These are phyloP conservation scores for Microchrysa polita DNA, from an alignment of 2,888 invertebrate genomes.

Conservation along the genomic window DNA sequence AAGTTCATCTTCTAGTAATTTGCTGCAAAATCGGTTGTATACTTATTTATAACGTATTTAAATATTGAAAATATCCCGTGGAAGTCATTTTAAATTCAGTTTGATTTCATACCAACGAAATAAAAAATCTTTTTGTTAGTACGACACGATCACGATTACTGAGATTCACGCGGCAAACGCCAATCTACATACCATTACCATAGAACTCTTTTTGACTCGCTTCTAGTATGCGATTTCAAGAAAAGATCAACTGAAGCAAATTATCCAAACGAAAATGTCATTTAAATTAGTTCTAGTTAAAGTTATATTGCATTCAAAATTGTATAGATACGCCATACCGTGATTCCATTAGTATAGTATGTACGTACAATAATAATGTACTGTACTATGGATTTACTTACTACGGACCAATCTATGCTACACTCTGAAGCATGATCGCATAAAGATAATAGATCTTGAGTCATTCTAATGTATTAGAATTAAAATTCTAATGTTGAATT, in stretches of 20 bases:
- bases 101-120: background rate
- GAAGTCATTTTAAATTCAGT: conserved; percentile 2
- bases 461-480: conserved; percentile 19
- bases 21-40: too few species aligned
- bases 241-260: conserved; percentile 34
- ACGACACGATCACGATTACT: conserved; percentile 29
- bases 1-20: too few species aligned
- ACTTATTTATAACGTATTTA: conserved; percentile 25
- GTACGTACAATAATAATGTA: too few species aligned
- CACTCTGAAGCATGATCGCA: conserved; percentile 27
- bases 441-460: conserved; percentile 15
- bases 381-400: too few species aligned
- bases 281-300: conserved; percentile 43
- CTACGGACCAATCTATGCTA: too few species aligned
- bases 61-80: background rate
- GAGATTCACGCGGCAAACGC: background rate
- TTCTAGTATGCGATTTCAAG: too few species aligned
- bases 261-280: conserved; percentile 39
- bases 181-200: too few species aligned
- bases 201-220: background rate
- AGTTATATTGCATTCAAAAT: background rate
- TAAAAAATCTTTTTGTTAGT: background rate
- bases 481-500: conserved; percentile 39
- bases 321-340: too few species aligned
- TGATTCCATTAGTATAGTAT: too few species aligned